Base-by-base conservation (phyloP, 2,888 invertebrate genomes). In the Drosophila prostipennis region DNA sequence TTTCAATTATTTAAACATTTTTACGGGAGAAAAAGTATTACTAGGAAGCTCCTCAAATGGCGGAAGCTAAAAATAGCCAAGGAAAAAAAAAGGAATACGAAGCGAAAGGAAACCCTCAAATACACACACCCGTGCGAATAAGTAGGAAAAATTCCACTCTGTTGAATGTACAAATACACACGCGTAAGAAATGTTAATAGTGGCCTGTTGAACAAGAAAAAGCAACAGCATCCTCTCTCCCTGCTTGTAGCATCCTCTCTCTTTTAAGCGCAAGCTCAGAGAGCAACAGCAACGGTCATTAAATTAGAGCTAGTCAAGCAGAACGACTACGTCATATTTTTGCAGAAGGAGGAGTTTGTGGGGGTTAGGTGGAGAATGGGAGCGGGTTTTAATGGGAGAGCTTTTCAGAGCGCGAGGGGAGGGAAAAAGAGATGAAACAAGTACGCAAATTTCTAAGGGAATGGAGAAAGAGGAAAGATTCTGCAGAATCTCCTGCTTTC, bases 121-220 rank as follows among this genome's bases (percentile, higher is more conserved):
- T 14, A 43, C 53, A 54, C 36, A 45, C 49, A 57, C 32, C 23
- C 42, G 51, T n/a, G 37, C 16, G 29, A 52, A 63, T 45, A 48
- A 52, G 36, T 36, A 56, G 40, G 39, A 40, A 70, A 71, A 72
- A 74, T 76, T 78, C 76, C 67, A 73, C 72, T 78, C 79, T 81
- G 78, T 85, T 79, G 78, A 82, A 80, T 80, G 70, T 82, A 70
- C 49, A 68, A 51, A 70, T 34, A 68, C 53, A 65, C 23, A 65
- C 65, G 34, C 10, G 45, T 76, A 75, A 75, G 74, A 76, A 72
- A 67, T 78, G 73, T 77, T 79, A 88, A 80, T 88, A 74, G 75
- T 84, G 77, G 89, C 89, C 89, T 89, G 89, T 89, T 88, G 88
- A 89, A 80, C 89, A 74, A 76, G 72, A 48, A 68, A 70, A 42